Evolutionary conservation across 2,888 invertebrate species (phyloP).

Genomic region (Fragum sueziense): DNA sequence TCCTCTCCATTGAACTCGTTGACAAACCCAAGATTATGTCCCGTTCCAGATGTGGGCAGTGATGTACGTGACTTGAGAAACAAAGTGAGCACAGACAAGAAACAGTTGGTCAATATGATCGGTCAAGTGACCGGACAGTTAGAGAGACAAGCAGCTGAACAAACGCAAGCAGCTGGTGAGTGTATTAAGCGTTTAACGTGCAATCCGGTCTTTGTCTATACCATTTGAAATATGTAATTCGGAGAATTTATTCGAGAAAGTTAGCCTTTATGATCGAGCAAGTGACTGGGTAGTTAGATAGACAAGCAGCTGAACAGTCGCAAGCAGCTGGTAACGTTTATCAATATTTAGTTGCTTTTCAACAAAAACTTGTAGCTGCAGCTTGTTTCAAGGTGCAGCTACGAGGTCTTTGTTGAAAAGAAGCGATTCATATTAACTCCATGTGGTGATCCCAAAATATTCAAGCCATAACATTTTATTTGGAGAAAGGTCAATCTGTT

Average conservation of each 20-base stretch:
- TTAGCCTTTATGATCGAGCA: not conserved
- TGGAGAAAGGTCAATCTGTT: no score
- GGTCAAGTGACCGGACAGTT: not conserved
- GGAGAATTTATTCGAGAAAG: no score
- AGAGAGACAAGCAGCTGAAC: constrained; percentile 7
- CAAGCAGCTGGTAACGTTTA: not conserved
- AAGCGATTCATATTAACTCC: not conserved
- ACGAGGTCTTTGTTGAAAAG: no score
- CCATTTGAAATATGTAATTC: no score
- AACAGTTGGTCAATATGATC: not conserved
- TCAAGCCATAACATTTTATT: no score
- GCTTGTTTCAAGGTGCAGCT: no score
- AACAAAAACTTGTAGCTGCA: no score
- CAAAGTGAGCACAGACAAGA: not conserved
- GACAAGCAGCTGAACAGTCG: not conserved
- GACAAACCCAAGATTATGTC: not conserved
- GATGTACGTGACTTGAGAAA: not conserved
- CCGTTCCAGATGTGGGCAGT: not conserved
- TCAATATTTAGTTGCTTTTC: no score
- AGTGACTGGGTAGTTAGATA: not conserved
- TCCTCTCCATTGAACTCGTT: not conserved
- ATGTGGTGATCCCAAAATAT: no score
- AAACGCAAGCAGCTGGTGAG: not conserved
- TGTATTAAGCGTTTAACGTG: no score
- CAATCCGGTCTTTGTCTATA: no score